Percentiles rank a stretch among this genome's conserved stretches.
Conservation (phyloP, 2,888 invertebrate genomes). For the Harpagoxenus sublaevis region DNA sequence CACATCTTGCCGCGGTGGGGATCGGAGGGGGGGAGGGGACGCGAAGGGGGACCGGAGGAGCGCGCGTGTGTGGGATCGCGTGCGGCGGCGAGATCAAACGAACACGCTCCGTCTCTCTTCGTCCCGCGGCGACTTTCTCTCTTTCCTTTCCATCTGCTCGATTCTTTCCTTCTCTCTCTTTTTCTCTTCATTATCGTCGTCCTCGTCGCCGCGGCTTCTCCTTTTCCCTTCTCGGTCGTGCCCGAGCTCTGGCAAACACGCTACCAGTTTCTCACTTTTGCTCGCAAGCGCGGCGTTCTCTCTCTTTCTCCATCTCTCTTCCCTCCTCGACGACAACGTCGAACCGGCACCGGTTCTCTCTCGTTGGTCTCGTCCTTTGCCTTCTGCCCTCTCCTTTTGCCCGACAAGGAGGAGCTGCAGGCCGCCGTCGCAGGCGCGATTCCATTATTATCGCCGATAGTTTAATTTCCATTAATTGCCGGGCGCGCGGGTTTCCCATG, state of each 20-base stretch:
- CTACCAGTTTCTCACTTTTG: slow-evolving; percentile 70
- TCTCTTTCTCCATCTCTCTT: slow-evolving; percentile 25
- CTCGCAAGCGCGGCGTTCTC: slow-evolving; percentile 59
- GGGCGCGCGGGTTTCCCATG: slow-evolving; percentile 8
- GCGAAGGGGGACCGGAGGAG: slow-evolving; percentile 63
- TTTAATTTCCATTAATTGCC: slow-evolving; percentile 68
- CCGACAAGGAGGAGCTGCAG: slow-evolving; percentile 6
- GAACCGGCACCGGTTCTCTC: slow-evolving; percentile 54
- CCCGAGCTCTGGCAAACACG: slow-evolving; percentile 51
- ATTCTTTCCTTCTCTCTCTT: slow-evolving; percentile 26
- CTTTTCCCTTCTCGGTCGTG: slow-evolving; percentile 40
- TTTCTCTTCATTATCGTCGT: slow-evolving; percentile 5
- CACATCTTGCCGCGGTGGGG: slow-evolving; percentile 63
- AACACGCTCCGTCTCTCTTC: slow-evolving; percentile 68
- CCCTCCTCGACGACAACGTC: slow-evolving; percentile 17
- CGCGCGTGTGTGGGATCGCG: slow-evolving; percentile 82
- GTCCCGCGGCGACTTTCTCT: slow-evolving; percentile 66
- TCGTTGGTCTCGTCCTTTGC: slow-evolving; percentile 39
- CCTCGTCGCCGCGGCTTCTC: slow-evolving; percentile 27
- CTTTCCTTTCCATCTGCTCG: slow-evolving; percentile 21
- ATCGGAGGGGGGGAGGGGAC: neutral
- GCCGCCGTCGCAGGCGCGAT: slow-evolving; percentile 47
- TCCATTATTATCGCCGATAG: slow-evolving; percentile 67
- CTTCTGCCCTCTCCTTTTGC: slow-evolving; percentile 47
- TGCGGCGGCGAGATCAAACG: slow-evolving; percentile 85